Base-by-base conservation (phyloP, 2,113 vertebrate species). In the Callipepla squamata region DNA sequence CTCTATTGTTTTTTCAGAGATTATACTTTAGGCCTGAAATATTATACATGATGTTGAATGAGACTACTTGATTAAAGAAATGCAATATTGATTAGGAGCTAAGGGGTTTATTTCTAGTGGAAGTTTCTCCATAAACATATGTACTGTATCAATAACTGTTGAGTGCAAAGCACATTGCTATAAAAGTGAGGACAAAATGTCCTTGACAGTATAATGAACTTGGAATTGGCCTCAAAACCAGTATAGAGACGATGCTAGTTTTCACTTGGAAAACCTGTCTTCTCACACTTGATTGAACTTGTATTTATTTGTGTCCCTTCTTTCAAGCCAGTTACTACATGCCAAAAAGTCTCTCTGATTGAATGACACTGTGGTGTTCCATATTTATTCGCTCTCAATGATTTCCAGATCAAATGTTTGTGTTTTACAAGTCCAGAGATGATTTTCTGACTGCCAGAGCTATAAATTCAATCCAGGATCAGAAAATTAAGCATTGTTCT, bases 401-500 rank as follows among this genome's bases (percentile, higher is more conserved):
- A 34, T 45, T 65, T 96, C 45, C 0, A 1, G 63, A 86, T 85
- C 34, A 92, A 92, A 81, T 92, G 72, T 2, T 8, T 48, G 11
- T 11, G 61, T 55, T 47, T 92, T 57, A 90, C 34, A 94, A 65
- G 13, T 53, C 20, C 40, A 75, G 70, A 93, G 45, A 77, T 55
- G 3, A 45, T 89, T 92, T 91, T 73, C n/a, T 79, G 45, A 42
- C 55, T 94, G 73, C 34, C 44, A 62, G 87, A 81, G 13, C 18
- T 87, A 23, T 80, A 75, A 70, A 90, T 86, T 90, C 65, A 75
- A 61, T 65, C 73, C 47, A 18, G 34, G 19, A 70, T 90, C n/a
- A 73, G 53, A 88, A 96, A 94, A 79, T 75, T 79, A 87, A 68
- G 26, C 21, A 57, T 65, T 94, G 42, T 85, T 93, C 25, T 76